Conservation (phyloP, 2,888 invertebrate genomes). For the Blera fallax region DNA sequence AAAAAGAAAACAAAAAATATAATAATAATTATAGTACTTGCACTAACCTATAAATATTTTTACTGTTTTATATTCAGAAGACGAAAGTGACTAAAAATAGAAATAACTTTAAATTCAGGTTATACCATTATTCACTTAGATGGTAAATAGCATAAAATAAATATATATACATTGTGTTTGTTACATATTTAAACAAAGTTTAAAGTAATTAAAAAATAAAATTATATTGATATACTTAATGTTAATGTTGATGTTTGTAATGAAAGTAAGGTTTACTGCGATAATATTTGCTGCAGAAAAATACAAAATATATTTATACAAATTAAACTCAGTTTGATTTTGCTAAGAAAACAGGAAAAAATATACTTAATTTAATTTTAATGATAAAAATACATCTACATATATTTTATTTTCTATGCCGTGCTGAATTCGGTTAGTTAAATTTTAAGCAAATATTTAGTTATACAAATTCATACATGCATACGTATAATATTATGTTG, state of each 20-base stretch:
- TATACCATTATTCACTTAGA: constrained; percentile 22
- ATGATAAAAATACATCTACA: neutral
- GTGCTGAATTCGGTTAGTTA: neutral
- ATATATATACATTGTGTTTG: constrained; percentile 50
- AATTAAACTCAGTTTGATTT: constrained; percentile 6
- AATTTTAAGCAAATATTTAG: constrained; percentile 9
- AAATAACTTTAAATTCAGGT: constrained; percentile 49
- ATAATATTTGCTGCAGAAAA: neutral
- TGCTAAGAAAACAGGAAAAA: neutral
- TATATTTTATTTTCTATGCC: neutral
- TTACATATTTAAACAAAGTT: constrained; percentile 49
- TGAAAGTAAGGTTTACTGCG: neutral
- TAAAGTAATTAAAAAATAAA: constrained; percentile 1
- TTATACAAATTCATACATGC: neutral
- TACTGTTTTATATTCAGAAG: constrained; percentile 52
- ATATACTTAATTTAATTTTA: neutral
- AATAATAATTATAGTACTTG: constrained; percentile 9
- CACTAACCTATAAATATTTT: constrained; percentile 25
- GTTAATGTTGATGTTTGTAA: constrained; percentile 35
- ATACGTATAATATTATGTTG: neutral
- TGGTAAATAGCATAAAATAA: constrained; percentile 21
- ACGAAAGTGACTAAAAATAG: constrained; percentile 48
- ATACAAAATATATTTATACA: neutral
- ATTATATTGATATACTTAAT: neutral
- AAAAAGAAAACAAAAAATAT: neutral